Evolutionary conservation across 2,888 invertebrate genomes (phyloP), one percentile per base, ranked within the genome.

Genomic region (Epicampocera succincta): DNA sequence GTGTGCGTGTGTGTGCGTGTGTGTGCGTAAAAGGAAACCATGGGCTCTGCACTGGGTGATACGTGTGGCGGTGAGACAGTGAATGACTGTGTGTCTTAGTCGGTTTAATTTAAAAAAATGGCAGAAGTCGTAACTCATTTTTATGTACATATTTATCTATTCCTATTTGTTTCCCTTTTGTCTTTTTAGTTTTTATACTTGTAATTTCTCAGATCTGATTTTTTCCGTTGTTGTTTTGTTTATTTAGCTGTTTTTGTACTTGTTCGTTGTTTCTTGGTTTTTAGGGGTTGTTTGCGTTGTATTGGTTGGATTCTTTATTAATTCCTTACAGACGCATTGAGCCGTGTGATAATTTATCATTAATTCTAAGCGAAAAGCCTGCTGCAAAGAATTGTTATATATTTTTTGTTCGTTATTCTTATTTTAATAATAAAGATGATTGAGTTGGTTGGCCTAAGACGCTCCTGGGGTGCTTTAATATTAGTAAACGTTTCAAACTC

Each of bases 41-140:
- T 52, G 48, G 40, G 38, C 40, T 21, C 46, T 68, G 54, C 19
- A 65, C 60, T 52, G 60, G 72, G 66, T 75, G 44, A 29, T 56
- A 19, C 82, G 79, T 84, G 75, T 84, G 33, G 8, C 33, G 1
- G 82, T 83, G 86, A 85, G 85, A n/a, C n/a, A n/a, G n/a, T n/a
- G n/a, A n/a, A n/a, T n/a, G n/a, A n/a, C n/a, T 71, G 48, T 63
- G 33, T 56, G 6, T 42, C 48, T 66, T 38, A 71, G 65, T 72
- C 58, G 65, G 83, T 68, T 84, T 81, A 75, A 87, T 87, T 89
- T 89, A 87, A 78, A 82, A 82, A 82, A 89, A 89, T 89, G 90
- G 90, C 87, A 87, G 85, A 87, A 84, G 87, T 90, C 88, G 88
- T 89, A 90, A 90, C 87, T 89, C 89, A 89, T 87, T 88, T 90